Conservation (phyloP, 2,888 invertebrate genomes). For the Eutolmus rufibarbis region DNA sequence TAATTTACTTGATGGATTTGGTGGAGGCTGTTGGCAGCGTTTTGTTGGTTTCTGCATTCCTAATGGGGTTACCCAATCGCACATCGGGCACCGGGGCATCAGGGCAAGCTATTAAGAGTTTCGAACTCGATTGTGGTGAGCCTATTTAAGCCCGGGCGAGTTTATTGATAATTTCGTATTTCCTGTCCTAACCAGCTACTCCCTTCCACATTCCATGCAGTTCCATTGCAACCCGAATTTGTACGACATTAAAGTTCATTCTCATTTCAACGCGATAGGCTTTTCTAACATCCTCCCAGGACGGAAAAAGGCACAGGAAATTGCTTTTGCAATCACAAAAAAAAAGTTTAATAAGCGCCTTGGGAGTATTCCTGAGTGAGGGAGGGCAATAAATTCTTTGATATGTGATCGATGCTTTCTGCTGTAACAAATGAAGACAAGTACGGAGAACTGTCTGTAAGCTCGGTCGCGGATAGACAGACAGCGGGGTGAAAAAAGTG, state of each 20-base stretch:
- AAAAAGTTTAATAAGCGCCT: slow-evolving; percentile 45
- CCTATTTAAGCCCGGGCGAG: slow-evolving; percentile 3
- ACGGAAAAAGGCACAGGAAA: slow-evolving; percentile 44
- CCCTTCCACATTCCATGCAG: not conserved
- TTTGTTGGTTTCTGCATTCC: slow-evolving; percentile 26
- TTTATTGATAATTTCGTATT: slow-evolving; percentile 25
- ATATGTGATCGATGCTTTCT: slow-evolving; percentile 36
- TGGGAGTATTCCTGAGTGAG: slow-evolving; percentile 37
- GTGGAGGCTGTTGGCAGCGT: not conserved
- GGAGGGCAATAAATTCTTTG: slow-evolving; percentile 45
- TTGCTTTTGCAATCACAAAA: slow-evolving; percentile 47
- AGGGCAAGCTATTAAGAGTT: slow-evolving; percentile 2
- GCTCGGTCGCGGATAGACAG: not conserved
- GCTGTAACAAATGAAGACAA: slow-evolving; percentile 26
- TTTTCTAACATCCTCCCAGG: not conserved
- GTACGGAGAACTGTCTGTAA: not conserved
- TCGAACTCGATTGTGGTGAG: not conserved
- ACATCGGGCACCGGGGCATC: slow-evolving; percentile 15
- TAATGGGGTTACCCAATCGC: slow-evolving; percentile 33
- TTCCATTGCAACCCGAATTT: not conserved
- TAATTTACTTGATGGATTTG: slow-evolving; percentile 39
- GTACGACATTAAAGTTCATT: not conserved
- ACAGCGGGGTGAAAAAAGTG: not conserved
- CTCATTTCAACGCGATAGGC: not conserved
- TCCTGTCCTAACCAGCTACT: not conserved